Evolutionary conservation across 2,113 vertebrate species (phyloP), one percentile per base, ranked within the genome.

Genomic region (Cisticola juncidis): DNA sequence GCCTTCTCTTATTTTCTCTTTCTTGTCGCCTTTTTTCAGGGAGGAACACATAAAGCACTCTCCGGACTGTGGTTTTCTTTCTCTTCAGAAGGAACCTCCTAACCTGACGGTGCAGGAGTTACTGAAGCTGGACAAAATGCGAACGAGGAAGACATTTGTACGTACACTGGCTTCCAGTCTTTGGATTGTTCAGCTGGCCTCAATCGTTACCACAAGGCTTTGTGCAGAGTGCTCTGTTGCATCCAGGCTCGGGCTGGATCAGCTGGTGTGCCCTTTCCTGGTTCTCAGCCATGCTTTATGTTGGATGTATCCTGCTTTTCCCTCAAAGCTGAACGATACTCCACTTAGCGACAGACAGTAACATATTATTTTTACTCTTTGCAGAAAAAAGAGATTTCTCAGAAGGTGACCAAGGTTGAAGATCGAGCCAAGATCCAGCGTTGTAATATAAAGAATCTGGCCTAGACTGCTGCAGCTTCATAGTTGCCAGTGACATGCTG

Each of bases 21-120:
- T 44, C 5, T 21, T 14, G 14, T 3, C 2, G 6, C 19, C 7
- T 3, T 26, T 26, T 87, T 94, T 51, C 72, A 99, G 99, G 88
- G 98, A 99, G 82, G 99, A 99, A 29, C 99, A 99, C 91, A 98
- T 90, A 60, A 98, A 98, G 38, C 99, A 99, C 93, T 99, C 99
- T 0, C 45, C 98, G 0, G 94, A 80, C 62, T 99, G 99, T 53
- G 96, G 97, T 29, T 99, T 99, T 95, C 98, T 99, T 20, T 29
- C 92, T 23, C 96, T 99, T 88, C 98, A 98, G 95, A 99, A 99
- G 94, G 96, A 96, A 4, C 92, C 98, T 11, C 91, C 98, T 35
- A 96, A 98, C 8, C 94, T 99, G 72, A 98, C 97, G 0, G 90
- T 99, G 69, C 97, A 98, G 33, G 99, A 99, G 48, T 98, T 99